Evolutionary conservation across 2,113 vertebrate genomes (phyloP).

Genomic region (Crotalus tigris): DNA sequence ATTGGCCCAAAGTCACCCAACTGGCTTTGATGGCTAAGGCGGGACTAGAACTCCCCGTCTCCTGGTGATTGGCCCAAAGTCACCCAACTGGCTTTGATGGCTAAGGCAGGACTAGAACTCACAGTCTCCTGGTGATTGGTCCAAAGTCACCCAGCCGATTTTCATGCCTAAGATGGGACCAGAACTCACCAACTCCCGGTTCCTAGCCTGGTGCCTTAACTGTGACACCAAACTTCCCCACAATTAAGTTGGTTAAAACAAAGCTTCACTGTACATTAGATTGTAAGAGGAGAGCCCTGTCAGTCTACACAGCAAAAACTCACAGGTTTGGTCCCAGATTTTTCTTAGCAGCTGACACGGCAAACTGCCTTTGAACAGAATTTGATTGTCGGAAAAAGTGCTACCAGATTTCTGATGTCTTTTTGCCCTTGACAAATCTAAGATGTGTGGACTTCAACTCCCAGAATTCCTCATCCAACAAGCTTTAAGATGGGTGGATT

Average conservation of each 20-base stretch:
- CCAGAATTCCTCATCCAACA: too few species aligned
- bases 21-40: too few species aligned
- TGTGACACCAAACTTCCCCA: not conserved
- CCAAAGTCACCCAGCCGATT: not conserved
- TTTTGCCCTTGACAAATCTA: too few species aligned
- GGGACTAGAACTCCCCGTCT: not conserved
- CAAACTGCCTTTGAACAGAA: not conserved
- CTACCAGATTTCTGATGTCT: not conserved
- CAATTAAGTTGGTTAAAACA: not conserved
- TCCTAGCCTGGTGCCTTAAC: not conserved
- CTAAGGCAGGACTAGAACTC: too few species aligned
- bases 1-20: too few species aligned
- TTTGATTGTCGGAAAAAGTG: not conserved
- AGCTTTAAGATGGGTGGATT: too few species aligned
- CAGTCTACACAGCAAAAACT: not conserved
- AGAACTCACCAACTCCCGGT: not conserved
- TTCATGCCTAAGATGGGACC: accelerated
- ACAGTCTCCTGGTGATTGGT: too few species aligned
- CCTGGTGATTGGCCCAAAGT: not conserved
- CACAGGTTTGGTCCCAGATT: not conserved
- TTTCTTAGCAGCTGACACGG: not conserved
- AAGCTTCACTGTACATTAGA: not conserved
- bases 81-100: too few species aligned
- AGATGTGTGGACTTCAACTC: too few species aligned
- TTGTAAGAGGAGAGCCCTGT: not conserved